Evolutionary conservation across 2,888 invertebrate genomes (phyloP).

Genomic region (Drosophila dives): DNA sequence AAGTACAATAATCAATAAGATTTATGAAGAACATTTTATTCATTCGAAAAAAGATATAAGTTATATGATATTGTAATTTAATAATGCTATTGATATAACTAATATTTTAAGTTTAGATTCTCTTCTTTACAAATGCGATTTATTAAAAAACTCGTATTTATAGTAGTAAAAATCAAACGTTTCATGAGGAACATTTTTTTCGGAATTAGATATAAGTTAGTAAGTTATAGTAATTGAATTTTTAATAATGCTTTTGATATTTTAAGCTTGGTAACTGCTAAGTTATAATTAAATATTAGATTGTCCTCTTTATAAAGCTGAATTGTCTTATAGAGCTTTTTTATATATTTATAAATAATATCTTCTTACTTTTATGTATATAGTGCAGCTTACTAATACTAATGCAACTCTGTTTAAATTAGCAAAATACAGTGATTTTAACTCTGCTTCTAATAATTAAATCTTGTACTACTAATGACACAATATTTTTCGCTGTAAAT

Average conservation of each 20-base stretch:
- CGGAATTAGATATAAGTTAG: neutral
- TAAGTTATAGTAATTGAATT: neutral
- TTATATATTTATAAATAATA: neutral
- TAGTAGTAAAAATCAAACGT: neutral
- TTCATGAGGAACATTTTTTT: neutral
- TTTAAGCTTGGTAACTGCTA: neutral
- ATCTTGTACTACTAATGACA: slow-evolving; percentile 4
- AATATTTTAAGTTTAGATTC: neutral
- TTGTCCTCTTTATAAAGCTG: neutral
- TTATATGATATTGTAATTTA: neutral
- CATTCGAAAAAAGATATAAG: neutral
- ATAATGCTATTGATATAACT: too few species aligned
- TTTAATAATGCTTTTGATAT: too few species aligned
- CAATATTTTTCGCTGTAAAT: neutral
- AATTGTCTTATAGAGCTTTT: neutral
- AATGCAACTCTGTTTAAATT: neutral
- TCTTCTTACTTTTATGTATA: neutral
- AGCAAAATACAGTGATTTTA: neutral
- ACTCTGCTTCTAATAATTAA: slow-evolving; percentile 1
- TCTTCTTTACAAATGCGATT: neutral
- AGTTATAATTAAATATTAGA: neutral
- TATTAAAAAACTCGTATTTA: neutral
- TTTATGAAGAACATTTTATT: neutral
- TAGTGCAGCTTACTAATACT: neutral
- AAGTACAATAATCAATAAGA: neutral